Percentiles rank a stretch among this genome's conserved stretches.
These are phyloP conservation scores for Saccostrea cuccullata DNA, from an alignment of 1,140 invertebrate genomes.

Conservation along the genomic window DNA sequence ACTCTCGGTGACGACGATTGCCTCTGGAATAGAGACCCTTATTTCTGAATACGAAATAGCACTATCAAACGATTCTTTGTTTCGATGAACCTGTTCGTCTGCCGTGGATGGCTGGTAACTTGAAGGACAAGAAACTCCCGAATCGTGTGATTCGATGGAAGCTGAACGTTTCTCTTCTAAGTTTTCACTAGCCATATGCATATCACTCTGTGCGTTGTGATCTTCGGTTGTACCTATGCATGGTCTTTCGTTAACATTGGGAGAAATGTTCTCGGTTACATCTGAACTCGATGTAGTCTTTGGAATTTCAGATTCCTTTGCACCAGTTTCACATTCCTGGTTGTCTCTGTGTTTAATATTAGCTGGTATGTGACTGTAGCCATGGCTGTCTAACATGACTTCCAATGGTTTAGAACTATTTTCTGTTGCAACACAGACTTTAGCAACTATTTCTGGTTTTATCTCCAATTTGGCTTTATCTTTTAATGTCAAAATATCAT, in stretches of 20 bases:
- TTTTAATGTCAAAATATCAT: constrained; percentile 21
- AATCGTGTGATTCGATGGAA: constrained; percentile 45
- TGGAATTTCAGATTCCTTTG: background rate
- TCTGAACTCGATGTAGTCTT: background rate
- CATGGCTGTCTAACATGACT: constrained; percentile 33
- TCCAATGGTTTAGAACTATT: constrained; percentile 1
- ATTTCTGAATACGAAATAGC: constrained; percentile 41
- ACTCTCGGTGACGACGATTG: constrained; percentile 38
- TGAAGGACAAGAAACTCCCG: constrained; percentile 23
- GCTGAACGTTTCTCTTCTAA: constrained; percentile 29
- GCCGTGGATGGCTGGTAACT: background rate
- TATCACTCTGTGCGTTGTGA: background rate
- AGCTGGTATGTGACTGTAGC: constrained; percentile 46
- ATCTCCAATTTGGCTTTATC: background rate
- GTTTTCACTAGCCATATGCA: background rate
- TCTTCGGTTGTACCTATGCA: background rate
- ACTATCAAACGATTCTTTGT: constrained; percentile 52
- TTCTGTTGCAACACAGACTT: constrained; percentile 23
- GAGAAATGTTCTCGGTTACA: background rate
- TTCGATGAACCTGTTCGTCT: background rate
- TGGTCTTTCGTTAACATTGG: background rate
- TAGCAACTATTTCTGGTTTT: constrained; percentile 39
- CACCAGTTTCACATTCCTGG: background rate
- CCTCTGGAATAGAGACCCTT: constrained; percentile 36
- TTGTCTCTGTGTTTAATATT: background rate